Base-by-base conservation (phyloP, 2,888 invertebrate species). In the Amphimallon solstitiale region DNA sequence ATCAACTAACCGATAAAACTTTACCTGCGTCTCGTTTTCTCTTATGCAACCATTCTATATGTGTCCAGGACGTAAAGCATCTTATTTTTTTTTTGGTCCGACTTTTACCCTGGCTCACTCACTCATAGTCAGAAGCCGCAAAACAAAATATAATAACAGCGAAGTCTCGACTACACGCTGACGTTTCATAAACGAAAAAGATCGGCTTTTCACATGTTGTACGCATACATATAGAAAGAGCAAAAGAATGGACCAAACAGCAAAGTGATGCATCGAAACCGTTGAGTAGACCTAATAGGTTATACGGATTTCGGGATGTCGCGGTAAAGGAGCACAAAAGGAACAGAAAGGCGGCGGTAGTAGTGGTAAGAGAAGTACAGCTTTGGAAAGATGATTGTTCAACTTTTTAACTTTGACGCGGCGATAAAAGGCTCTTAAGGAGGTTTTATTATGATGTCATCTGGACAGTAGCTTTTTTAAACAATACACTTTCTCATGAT, bases 121-220 rank as follows among this genome's bases (percentile, higher is more conserved):
- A n/a, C 15, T 29, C 56, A 34, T 14, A 69, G 71, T 72, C 72
- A 74, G 72, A 72, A 70, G 68, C 68, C 68, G 54, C 70, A 70
- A 72, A 63, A 69, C 69, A 65, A 70, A 66, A 70, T 65, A 69
- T 69, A 71, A 69, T 63, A 63, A 67, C 37, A 65, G 61, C 70
- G 70, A 70, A 72, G 71, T 73, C 73, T 73, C 34, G 15, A 35
- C 35, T 51, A 15, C 35, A 14, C 43, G 56, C 66, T 68, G 72
- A 71, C 73, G 73, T 73, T 73, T 74, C 63, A 68, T 71, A 72
- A 38, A 68, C 66, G 70, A 65, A 70, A 71, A 73, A 72, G 56
- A 69, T 70, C 71, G 68, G 19, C 68, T 38, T 37, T 59, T 45
- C 35, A 52, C 40, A 63, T n/a, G n/a, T n/a, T n/a, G n/a, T n/a